phyloP scores from a whole-genome alignment of 1,140 invertebrate genomes.

The Stegodyphus dumicola region DNA sequence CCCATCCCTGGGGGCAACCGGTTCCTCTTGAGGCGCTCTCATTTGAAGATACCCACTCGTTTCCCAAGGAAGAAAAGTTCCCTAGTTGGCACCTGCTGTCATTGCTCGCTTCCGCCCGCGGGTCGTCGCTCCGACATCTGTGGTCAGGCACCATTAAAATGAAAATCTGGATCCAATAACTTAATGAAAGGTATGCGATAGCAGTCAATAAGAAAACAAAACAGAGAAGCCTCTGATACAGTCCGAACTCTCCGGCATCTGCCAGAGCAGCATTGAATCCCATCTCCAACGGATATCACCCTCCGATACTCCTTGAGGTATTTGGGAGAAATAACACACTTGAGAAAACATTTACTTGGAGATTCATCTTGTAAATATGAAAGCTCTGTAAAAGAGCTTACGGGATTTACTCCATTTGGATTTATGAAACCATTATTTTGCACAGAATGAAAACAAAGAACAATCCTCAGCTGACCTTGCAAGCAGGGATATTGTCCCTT shows the following conservation, averaged over 20 bases:
- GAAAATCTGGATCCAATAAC: constrained; percentile 64
- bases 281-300: constrained; percentile 5
- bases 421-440: neutral
- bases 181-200: constrained; percentile 54
- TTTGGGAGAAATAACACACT: neutral
- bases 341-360: neutral
- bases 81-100: neutral
- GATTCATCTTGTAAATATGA: neutral
- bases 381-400: neutral
- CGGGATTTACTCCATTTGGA: neutral
- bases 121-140: constrained; percentile 41
- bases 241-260: constrained; percentile 59
- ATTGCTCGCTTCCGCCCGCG: neutral
- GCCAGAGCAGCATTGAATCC: constrained; percentile 53
- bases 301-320: neutral
- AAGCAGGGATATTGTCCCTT: constrained; percentile 4
- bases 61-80: constrained; percentile 18
- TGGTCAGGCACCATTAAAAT: constrained; percentile 63
- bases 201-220: constrained; percentile 55
- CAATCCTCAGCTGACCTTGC: constrained; percentile 1
- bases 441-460: constrained; percentile 1
- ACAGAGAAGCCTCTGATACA: constrained; percentile 55
- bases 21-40: neutral
- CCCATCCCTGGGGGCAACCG: constrained; percentile 53
- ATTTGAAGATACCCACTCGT: neutral